Base-by-base conservation (phyloP, 23 tunicate genomes). In the Trididemnum nubilum region DNA sequence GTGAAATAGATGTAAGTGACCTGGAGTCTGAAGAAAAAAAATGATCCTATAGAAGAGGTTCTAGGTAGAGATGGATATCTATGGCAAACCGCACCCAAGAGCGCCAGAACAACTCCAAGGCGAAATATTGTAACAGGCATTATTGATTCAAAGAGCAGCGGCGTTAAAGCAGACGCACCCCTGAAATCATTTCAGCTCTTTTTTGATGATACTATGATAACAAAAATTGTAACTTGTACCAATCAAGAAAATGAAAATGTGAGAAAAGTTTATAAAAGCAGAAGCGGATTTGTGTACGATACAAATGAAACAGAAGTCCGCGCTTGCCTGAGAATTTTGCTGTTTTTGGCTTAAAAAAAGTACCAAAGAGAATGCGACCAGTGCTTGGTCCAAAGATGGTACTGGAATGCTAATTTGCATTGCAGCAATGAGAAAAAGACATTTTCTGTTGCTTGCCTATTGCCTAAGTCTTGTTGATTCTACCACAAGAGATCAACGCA, bases 31-130 rank as follows among this genome's bases (percentile, higher is more conserved):
- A 67, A 67, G 74, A 67, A 37, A 38, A 67, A 67, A 38, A 67
- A 30, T 15, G 12, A 4, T 67, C 38, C 4, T 37, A 30, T 67
- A 31, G 74, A 67, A 67, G 74, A 67, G 33, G 74, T 67, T 33
- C 74, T 37, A 67, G 74, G 74, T 30, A 67, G n/a, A 67, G 74
- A 67, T 67, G 38, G 74, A 67, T 67, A 67, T 67, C 38, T 67
- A n/a, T 67, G 74, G 74, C 31, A n/a, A n/a, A 30, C 22, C 38
- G 74, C 31, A 67, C 74, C 74, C 31, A 67, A 67, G 74, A 67
- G n/a, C 33, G 74, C 74, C 31, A 67, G 74, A 67, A 67, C 38
- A 67, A 67, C 38, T 30, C 38, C 74, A 67, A 67, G 38, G 74
- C 74, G 74, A 67, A 67, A 32, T 67, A 67, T 67, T 38, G 74